Conservation (phyloP, 2,797 vertebrate genomes). For the Erpetoichthys calabaricus region DNA sequence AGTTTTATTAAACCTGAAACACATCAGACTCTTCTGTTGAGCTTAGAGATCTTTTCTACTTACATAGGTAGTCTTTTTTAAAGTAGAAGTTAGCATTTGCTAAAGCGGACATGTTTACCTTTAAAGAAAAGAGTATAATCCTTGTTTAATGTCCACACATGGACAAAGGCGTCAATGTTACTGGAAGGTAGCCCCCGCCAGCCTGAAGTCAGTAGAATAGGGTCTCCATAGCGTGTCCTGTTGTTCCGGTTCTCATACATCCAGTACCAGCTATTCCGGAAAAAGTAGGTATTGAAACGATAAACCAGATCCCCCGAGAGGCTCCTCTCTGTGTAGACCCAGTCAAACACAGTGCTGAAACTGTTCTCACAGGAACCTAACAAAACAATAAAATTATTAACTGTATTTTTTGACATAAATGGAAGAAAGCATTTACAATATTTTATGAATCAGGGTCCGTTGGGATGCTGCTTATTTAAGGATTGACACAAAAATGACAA, state of each 20-base stretch:
- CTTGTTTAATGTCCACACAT: constrained; percentile 13
- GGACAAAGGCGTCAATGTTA: constrained; percentile 15
- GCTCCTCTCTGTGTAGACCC: constrained; percentile 10
- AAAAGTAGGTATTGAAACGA: constrained; percentile 17
- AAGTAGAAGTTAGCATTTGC: no score
- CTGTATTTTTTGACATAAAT: neutral
- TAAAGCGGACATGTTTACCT: constrained; percentile 11
- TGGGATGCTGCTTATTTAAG: no score
- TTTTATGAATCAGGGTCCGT: no score
- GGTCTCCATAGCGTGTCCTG: constrained; percentile 15
- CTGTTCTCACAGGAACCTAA: constrained; percentile 13
- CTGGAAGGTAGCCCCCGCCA: constrained; percentile 15
- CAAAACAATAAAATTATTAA: neutral
- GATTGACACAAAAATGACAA: no score
- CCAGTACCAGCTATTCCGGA: constrained; percentile 22
- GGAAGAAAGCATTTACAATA: neutral
- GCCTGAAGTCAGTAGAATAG: constrained; percentile 7
- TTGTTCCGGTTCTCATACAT: constrained; percentile 19
- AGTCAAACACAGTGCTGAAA: constrained; percentile 18
- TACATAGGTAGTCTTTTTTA: no score
- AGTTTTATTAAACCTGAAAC: no score
- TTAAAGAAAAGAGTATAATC: constrained; percentile 18
- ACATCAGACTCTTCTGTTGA: no score
- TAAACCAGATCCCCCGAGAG: neutral
- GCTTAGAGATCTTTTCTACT: no score